phyloP scores from a whole-genome alignment of 2,113 vertebrate genomes.

The Mustela nigripes region DNA sequence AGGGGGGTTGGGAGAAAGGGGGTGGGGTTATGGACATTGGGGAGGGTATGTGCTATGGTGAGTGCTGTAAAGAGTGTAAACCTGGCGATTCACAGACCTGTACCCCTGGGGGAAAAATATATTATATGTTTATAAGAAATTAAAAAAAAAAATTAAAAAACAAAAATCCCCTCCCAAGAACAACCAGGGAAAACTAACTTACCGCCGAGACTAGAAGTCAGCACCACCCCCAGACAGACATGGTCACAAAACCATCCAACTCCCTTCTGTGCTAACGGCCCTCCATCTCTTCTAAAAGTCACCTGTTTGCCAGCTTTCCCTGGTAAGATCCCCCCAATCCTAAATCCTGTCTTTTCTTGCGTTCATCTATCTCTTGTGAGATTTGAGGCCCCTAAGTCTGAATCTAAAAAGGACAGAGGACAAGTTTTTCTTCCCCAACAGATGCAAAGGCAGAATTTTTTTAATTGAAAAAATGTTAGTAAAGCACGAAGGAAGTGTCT shows the following conservation, averaged over 20 bases:
- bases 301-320: neutral
- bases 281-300: neutral
- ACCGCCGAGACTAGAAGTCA: neutral
- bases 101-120: no score
- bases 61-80: no score
- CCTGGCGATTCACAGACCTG: no score
- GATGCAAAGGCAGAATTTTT: neutral
- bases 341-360: neutral
- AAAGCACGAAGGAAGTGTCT: slow-evolving; percentile 1
- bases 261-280: neutral
- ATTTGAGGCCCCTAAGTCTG: neutral
- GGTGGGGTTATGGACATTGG: no score
- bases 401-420: neutral
- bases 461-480: neutral
- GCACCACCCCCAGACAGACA: neutral
- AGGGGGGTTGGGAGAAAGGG: no score
- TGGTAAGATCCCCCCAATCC: neutral
- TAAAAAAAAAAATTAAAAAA: no score
- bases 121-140: no score
- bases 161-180: neutral
- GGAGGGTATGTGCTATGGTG: no score
- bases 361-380: neutral
- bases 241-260: neutral
- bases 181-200: neutral
- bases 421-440: neutral